Base-by-base conservation (phyloP, 1,140 invertebrate species). In the Tetranychus cinnabarinus region DNA sequence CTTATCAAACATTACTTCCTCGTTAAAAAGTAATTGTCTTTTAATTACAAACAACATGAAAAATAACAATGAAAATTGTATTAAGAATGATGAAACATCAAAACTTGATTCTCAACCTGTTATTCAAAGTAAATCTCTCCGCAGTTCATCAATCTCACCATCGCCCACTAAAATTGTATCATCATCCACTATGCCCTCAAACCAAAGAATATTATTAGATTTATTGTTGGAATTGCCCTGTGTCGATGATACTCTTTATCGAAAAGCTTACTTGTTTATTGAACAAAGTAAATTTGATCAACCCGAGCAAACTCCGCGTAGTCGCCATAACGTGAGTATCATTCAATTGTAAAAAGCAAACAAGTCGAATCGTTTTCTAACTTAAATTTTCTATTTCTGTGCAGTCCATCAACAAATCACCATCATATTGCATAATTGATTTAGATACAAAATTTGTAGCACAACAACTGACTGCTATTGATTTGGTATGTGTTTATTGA, bases 401-500 rank as follows among this genome's bases (percentile, higher is more conserved):
- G 23, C n/a, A 52, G 50, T 33, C 50, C 23, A 52, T 52, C 50
- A 52, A 52, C 42, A 59, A 59, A 59, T 33, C 12, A 31, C 36
- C 58, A 15, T 8, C 58, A 46, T 36, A 36, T 48, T 46, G 58
- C 45, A 59, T 59, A 8, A 35, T 65, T 8, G 64, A 65, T 42
- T 56, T 64, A 34, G 64, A 65, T 47, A 8, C 61, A 50, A 52
- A 56, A n/a, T 65, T 63, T 59, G 48, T 65, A 5, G 64, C 64
- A 1, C 64, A 65, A 42, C 64, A 65, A 46, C 52, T 65, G 34
- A 65, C 64, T 7, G 64, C 64, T 34, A 65, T 65, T 45, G 64
- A 65, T 63, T 57, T 65, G 61, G 62, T 63, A 46, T 15, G 48
- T 58, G 39, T 31, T 54, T 58, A 23, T 47, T 23, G 54, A 55